Conservation (phyloP, 1,140 invertebrate genomes). For the Metaphire vulgaris region DNA sequence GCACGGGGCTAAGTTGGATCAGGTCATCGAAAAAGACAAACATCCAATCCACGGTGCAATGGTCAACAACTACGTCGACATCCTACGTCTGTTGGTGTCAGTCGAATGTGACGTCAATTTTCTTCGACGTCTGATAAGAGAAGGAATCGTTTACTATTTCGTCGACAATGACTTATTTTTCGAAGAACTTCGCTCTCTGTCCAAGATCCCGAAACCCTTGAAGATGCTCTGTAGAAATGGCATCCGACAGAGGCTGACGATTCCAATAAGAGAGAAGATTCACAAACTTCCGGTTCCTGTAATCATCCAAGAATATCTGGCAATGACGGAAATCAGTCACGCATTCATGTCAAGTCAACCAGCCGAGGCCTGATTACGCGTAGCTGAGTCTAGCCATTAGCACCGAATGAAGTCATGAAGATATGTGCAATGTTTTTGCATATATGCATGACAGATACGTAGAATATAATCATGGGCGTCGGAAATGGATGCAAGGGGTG, state of each 20-base stretch:
- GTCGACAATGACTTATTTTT: not conserved
- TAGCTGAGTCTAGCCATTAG: not conserved
- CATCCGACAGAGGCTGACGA: not conserved
- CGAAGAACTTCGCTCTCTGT: not conserved
- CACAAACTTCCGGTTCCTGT: not conserved
- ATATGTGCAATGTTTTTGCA: not conserved
- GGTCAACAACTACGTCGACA: conserved; percentile 9
- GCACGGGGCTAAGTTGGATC: conserved; percentile 16
- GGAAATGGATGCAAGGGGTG: no score
- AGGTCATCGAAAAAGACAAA: conserved; percentile 8
- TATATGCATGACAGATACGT: not conserved
- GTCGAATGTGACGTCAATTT: conserved; percentile 17
- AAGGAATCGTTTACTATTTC: conserved; percentile 20
- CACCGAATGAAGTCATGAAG: not conserved
- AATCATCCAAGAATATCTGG: not conserved
- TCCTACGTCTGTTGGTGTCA: not conserved
- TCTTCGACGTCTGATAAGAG: conserved; percentile 3
- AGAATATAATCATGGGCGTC: not conserved
- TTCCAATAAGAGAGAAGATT: not conserved
- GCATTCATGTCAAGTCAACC: not conserved
- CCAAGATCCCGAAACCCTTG: not conserved
- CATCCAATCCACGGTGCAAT: conserved; percentile 13
- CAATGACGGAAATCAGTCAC: not conserved
- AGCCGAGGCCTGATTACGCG: not conserved
- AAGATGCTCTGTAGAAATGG: conserved; percentile 8